Conservation (phyloP, 2,888 invertebrate species). For the Ophion ventricosus region DNA sequence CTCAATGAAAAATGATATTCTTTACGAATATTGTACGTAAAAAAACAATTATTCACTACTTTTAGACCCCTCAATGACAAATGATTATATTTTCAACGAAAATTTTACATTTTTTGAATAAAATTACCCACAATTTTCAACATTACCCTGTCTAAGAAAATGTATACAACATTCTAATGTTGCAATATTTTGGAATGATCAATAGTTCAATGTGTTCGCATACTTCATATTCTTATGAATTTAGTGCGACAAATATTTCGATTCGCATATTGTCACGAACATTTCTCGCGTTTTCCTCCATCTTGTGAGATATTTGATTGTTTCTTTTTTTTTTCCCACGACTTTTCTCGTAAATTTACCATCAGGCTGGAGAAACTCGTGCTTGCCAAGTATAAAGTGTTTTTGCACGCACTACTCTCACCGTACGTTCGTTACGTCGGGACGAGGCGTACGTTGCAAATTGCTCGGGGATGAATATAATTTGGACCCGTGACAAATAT, state of each 20-base stretch:
- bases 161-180: no score
- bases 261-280: neutral
- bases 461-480: constrained; percentile 17
- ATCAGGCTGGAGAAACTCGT: constrained; percentile 57
- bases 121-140: no score
- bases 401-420: constrained; percentile 38
- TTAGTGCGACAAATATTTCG: neutral
- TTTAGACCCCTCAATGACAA: no score
- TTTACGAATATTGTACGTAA: no score
- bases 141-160: no score
- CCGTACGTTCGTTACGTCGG: constrained; percentile 10
- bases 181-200: neutral
- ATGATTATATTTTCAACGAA: no score
- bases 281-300: neutral
- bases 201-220: neutral
- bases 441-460: constrained; percentile 11
- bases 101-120: no score
- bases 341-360: constrained; percentile 22
- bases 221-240: neutral
- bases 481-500: neutral
- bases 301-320: neutral
- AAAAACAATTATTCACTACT: no score
- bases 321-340: constrained; percentile 2
- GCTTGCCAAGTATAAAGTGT: constrained; percentile 10
- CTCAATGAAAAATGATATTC: no score